A percentile compares a stretch with the other conserved stretches of the same genome.
These are phyloP conservation scores for Potorous gilbertii DNA, from an alignment of 2,797 vertebrate species.

Conservation along the genomic window DNA sequence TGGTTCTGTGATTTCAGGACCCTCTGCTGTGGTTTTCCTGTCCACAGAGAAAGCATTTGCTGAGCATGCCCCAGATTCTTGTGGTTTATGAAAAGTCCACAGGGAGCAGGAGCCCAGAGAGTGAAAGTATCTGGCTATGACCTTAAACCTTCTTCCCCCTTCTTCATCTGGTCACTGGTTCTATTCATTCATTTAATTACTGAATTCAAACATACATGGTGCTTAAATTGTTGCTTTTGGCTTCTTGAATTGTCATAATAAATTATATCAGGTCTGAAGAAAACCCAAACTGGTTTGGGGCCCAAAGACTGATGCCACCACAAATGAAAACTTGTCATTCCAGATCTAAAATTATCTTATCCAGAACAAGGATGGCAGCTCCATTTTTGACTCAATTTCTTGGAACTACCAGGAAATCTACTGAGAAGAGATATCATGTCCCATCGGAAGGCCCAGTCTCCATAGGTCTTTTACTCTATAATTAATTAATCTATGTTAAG, in stretches of 20 bases:
- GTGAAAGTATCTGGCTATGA: constrained; percentile 5
- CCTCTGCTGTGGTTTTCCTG: constrained; percentile 19
- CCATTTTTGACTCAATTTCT: constrained; percentile 33
- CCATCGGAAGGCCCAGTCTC: background rate
- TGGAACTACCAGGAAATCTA: background rate
- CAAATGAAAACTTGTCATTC: constrained; percentile 7
- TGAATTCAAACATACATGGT: constrained; percentile 28
- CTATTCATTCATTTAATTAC: background rate
- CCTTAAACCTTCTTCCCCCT: background rate
- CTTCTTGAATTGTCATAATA: background rate
- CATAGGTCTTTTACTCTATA: background rate
- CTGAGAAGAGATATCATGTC: background rate
- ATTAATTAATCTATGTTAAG: background rate
- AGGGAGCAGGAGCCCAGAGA: background rate
- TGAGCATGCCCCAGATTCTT: constrained; percentile 58
- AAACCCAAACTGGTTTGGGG: background rate
- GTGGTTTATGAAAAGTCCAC: constrained; percentile 48
- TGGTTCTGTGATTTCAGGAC: background rate
- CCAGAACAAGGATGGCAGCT: constrained; percentile 11
- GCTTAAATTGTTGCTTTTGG: background rate
- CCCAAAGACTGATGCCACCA: background rate
- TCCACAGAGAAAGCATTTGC: constrained; percentile 33
- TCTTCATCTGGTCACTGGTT: constrained; percentile 8
- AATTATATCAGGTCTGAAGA: background rate
- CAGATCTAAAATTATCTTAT: constrained; percentile 18